Evolutionary conservation across 2,113 vertebrate species (phyloP).

Genomic region (Fukomys damarensis): DNA sequence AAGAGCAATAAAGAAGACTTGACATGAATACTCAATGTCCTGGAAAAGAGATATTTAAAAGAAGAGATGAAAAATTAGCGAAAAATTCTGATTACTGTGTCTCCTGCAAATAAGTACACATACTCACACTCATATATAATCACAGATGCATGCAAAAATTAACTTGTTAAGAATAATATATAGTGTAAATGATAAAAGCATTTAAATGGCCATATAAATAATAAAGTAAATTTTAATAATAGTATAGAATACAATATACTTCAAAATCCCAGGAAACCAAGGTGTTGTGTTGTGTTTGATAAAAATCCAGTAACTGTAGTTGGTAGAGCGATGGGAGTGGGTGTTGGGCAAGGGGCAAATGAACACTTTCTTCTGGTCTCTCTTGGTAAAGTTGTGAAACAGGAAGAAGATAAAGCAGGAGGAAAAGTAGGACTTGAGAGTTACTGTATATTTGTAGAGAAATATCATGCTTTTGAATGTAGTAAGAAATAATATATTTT

Average conservation of each 20-base stretch:
- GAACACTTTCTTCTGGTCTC: not conserved
- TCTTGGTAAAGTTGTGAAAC: not conserved
- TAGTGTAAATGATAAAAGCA: not conserved
- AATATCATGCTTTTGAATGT: not conserved
- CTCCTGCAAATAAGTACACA: not conserved
- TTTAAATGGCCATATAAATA: not conserved
- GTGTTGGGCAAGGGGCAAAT: rapidly evolving
- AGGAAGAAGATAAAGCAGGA: not conserved
- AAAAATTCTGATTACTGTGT: not conserved
- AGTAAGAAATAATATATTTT: not conserved
- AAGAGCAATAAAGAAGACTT: not conserved
- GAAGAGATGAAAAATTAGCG: not conserved
- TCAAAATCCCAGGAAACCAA: not conserved
- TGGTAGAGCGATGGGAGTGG: not conserved
- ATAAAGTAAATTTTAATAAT: not conserved
- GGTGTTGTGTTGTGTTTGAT: not conserved
- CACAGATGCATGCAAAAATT: rapidly evolving
- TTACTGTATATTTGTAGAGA: not conserved
- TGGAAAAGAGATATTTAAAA: not conserved
- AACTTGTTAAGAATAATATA: not conserved
- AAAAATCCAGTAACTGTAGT: not conserved
- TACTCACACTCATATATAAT: no score
- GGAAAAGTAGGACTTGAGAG: not conserved
- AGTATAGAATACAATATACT: not conserved
- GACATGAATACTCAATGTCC: not conserved